phyloP scores from a whole-genome alignment of 1,140 invertebrate genomes.

The Aplysia californica region DNA sequence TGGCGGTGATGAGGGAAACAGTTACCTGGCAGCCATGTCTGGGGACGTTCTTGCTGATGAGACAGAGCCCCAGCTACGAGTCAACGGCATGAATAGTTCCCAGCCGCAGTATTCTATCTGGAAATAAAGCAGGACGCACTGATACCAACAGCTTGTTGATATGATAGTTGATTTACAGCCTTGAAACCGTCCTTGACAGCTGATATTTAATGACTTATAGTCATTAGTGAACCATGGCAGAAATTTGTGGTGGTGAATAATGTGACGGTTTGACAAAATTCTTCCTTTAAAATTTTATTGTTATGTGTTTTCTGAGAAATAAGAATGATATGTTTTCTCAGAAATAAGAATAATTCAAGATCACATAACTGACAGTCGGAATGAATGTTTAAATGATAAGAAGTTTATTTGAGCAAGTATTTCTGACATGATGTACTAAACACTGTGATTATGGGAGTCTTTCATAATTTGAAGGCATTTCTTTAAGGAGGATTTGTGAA shows the following conservation, averaged over 20 bases:
- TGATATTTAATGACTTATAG: too few relatives aligned
- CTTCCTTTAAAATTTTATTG: background rate
- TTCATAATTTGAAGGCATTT: too few relatives aligned
- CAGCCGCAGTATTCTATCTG: constrained; percentile 55
- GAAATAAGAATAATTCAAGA: too few relatives aligned
- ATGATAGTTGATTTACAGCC: background rate
- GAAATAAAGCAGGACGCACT: too few relatives aligned
- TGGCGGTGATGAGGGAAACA: constrained; percentile 50
- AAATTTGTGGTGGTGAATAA: background rate
- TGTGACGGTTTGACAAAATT: background rate
- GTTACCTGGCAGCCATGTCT: constrained; percentile 51
- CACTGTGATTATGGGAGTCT: too few relatives aligned
- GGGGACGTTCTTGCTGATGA: constrained; percentile 60
- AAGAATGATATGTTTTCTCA: too few relatives aligned
- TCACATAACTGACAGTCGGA: too few relatives aligned
- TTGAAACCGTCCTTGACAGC: background rate
- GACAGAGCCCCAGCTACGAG: constrained; percentile 24
- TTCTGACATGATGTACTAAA: too few relatives aligned
- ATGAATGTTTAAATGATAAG: too few relatives aligned
- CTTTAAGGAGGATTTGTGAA: too few relatives aligned
- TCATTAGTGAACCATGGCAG: background rate
- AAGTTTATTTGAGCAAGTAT: too few relatives aligned
- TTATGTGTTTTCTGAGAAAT: background rate
- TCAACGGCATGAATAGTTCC: constrained; percentile 2
- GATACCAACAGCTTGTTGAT: background rate